Percentiles rank a stretch among this genome's conserved stretches.
Evolutionary conservation across 2,113 vertebrate species (phyloP).

Genomic region (Callionymus lyra): DNA sequence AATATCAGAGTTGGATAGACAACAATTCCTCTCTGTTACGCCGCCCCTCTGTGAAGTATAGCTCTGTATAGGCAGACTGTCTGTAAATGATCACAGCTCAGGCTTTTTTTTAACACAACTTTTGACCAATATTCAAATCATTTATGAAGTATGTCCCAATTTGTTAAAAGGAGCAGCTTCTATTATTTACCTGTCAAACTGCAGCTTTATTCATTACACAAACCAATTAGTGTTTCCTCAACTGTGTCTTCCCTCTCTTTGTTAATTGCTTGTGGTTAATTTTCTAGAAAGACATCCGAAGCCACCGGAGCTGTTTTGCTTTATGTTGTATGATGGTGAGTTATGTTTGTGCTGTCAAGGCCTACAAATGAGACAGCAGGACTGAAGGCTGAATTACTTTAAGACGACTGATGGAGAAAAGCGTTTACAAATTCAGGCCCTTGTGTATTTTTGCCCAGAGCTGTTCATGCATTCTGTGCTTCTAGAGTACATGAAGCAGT

Average conservation of each 20-base stretch:
- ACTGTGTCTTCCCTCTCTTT: constrained; percentile 7
- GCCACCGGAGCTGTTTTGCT: constrained; percentile 9
- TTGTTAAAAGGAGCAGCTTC: constrained; percentile 1
- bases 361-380: constrained; percentile 1
- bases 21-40: constrained; percentile 45
- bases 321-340: constrained; percentile 1
- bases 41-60: constrained; percentile 21
- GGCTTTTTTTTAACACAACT: constrained; percentile 21
- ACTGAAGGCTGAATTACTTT: not conserved
- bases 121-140: not conserved
- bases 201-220: constrained; percentile 23
- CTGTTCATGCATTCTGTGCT: too few relatives aligned
- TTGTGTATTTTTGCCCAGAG: too few relatives aligned
- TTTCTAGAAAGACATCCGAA: constrained; percentile 11
- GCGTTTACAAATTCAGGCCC: too few relatives aligned
- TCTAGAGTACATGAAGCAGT: too few relatives aligned
- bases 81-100: too few relatives aligned
- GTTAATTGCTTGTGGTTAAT: constrained; percentile 10
- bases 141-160: too few relatives aligned
- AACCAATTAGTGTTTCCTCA: constrained; percentile 26
- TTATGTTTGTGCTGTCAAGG: not conserved
- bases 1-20: constrained; percentile 34
- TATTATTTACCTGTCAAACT: constrained; percentile 25
- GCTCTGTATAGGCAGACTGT: constrained; percentile 7
- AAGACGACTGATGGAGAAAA: too few relatives aligned